Evolutionary conservation across 2,888 invertebrate species (phyloP), one percentile per base, ranked within the genome.

Genomic region (Pyrrhia umbra): DNA sequence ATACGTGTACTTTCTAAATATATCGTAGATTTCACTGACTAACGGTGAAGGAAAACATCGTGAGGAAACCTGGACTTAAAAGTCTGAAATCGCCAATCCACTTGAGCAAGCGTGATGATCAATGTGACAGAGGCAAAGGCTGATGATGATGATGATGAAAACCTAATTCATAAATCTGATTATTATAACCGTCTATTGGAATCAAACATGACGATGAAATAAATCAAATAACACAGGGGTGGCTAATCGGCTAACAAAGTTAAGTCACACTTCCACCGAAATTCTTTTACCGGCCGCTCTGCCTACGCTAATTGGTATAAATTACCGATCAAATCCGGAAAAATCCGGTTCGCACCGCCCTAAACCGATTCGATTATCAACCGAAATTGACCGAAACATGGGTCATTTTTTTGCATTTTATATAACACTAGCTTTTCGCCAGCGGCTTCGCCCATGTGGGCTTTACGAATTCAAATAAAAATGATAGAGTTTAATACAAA

Each of bases 261-360:
- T 25, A 58, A 64, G 60, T 60, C 64, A 45, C 58, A 59, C 71
- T 51, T 60, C 57, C 27, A 62, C 59, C 46, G 39, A 62, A 77
- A 75, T 66, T 70, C 69, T 68, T 68, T 76, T 43, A 56, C 68
- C 79, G 58, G 18, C 9, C 30, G 43, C 16, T n/a, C 52, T n/a
- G 65, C 62, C 64, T 73, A 70, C 79, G 70, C 80, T 84, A 84
- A 88, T 87, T 86, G 85, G 70, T 80, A 79, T 82, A 81, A 85
- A 88, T 82, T 79, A 78, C 82, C 84, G 85, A 87, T 85, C 84
- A 85, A 87, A 81, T 80, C 81, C 82, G 77, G 73, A 82, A 85
- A 89, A 88, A 88, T 82, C 83, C 80, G 80, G 81, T 83, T 84
- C 74, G 62, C 67, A 50, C 75, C 80, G 71, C 86, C 85, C 83